Evolutionary conservation across 35 echinoderm and acorn worm genomes (phyloP), one percentile per base, ranked within the genome.

Genomic region (Chiridota heheva): DNA sequence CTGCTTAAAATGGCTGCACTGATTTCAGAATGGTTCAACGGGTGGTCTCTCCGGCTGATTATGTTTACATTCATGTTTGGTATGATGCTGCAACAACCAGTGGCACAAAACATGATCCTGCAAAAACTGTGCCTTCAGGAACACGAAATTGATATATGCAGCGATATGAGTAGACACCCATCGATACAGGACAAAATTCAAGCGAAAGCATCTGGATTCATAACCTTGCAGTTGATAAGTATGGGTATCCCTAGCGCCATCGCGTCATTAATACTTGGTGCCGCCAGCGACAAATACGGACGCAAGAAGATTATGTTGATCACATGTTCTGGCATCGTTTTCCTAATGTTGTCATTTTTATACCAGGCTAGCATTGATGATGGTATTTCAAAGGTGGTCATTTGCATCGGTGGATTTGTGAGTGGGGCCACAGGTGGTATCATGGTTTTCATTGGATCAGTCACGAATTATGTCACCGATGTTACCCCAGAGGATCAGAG

Each of bases 381-480:
- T 5, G n/a, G 79, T 16, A 67, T 84, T 2, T 63, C 73, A 36
- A 33, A 44, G 3, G 5, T 69, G n/a, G 29, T 97, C 1, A 24
- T 91, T 5, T 38, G 87, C 16, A 46, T 84, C n/a, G 94, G 94
- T 49, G 81, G 94, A 0, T 68, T 97, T 10, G 94, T 84, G 27
- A 88, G 26, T 77, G 73, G 73, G 55, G 48, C 60, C 29, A 77
- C 73, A 29, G 73, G 73, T 58, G 73, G 73, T 46, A 77, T 77
- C 16, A 77, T 77, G 73, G 55, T 89, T 15, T 97, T 91, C 66
- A 79, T 91, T 46, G 80, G 69, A 2, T 74, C 84, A 5, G 63
- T 91, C 1, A 86, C 76, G 29, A 91, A 81, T 48, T 97, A 91
- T 31, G 72, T 97, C 22, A 91, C 94, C 12, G 94, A 97, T 45